Percentiles rank a stretch among this genome's conserved stretches.
Evolutionary conservation across 1,140 invertebrate genomes (phyloP).

Genomic region (Augochlora pura): DNA sequence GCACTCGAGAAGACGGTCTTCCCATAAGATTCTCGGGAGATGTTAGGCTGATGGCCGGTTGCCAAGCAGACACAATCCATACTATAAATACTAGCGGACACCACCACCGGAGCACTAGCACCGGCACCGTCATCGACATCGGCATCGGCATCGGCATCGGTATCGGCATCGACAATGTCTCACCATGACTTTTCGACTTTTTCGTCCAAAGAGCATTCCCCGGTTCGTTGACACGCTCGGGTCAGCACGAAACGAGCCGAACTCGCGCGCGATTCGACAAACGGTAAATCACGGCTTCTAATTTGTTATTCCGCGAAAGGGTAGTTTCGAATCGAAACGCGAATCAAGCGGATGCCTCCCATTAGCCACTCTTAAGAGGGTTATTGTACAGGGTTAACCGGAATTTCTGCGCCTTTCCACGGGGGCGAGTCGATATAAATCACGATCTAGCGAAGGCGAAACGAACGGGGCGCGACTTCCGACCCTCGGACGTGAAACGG

Average conservation of each 20-base stretch:
- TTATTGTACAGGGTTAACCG: background rate
- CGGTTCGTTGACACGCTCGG: conserved; percentile 31
- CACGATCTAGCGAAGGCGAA: too few species aligned
- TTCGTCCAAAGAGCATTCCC: conserved; percentile 39
- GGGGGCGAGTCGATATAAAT: too few species aligned
- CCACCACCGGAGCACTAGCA: conserved; percentile 20
- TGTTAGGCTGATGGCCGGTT: conserved; percentile 66
- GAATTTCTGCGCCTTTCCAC: too few species aligned
- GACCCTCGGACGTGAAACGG: too few species aligned
- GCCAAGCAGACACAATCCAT: conserved; percentile 76
- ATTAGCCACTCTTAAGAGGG: background rate
- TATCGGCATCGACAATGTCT: conserved; percentile 36
- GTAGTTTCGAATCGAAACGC: background rate
- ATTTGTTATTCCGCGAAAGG: background rate
- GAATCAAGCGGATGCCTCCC: background rate
- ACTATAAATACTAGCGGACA: conserved; percentile 73
- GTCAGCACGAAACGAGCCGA: too few species aligned
- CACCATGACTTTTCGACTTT: conserved; percentile 58
- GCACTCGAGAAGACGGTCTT: conserved; percentile 24
- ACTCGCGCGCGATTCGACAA: background rate
- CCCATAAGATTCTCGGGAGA: conserved; percentile 56
- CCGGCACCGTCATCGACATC: too few species aligned
- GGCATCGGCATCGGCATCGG: too few species aligned
- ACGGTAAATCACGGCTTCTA: background rate
- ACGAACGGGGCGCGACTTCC: too few species aligned